These are phyloP conservation scores for Desmophyllum pertusum DNA, from an alignment of 92 coral and sea anemone genomes.

Conservation along the genomic window DNA sequence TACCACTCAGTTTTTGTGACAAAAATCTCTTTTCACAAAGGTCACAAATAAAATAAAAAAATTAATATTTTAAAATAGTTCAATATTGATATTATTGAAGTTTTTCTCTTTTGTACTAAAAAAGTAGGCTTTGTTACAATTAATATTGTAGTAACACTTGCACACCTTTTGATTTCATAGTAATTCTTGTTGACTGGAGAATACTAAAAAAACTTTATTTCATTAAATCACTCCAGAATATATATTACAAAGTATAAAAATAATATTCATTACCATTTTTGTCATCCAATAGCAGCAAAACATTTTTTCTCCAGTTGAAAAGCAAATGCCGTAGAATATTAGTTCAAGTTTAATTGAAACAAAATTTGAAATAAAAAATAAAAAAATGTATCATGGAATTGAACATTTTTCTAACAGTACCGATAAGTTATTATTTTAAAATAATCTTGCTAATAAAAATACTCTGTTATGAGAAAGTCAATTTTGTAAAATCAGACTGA, in stretches of 20 bases:
- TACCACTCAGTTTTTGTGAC: not conserved
- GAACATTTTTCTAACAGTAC: too few species aligned
- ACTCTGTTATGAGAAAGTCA: not conserved
- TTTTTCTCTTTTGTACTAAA: not conserved
- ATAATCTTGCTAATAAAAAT: too few species aligned
- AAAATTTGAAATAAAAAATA: too few species aligned
- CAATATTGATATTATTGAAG: not conserved
- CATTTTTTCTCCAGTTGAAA: too few species aligned
- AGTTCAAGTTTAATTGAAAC: too few species aligned
- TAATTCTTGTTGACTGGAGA: not conserved
- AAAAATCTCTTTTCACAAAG: not conserved
- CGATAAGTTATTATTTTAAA: too few species aligned
- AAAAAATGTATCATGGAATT: too few species aligned
- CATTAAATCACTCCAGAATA: not conserved
- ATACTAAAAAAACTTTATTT: not conserved
- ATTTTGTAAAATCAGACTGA: not conserved
- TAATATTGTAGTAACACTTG: too few species aligned
- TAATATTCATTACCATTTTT: too few species aligned
- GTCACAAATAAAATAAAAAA: not conserved
- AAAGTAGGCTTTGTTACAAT: not conserved
- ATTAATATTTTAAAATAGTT: conserved; percentile 1
- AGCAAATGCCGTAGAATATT: too few species aligned
- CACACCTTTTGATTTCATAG: too few species aligned
- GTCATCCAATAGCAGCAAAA: too few species aligned
- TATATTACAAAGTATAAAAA: not conserved